Base-by-base conservation (phyloP, 2,797 vertebrate species). In the Pygocentrus nattereri region DNA sequence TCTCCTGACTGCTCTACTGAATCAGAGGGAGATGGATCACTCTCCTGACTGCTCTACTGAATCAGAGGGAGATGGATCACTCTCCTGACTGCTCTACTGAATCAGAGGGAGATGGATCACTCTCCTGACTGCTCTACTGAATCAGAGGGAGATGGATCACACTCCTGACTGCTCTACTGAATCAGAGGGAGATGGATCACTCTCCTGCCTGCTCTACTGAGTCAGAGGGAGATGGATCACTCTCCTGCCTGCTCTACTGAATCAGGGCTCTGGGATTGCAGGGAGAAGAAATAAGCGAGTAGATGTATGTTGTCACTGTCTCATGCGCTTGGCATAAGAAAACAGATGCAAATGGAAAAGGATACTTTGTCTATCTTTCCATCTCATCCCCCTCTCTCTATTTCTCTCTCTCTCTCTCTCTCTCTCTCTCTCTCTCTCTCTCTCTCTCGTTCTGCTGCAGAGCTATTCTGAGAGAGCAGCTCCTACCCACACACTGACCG, bases 381-480 rank as follows among this genome's bases (percentile, higher is more conserved):
- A 44, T 79, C 73, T 79, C 49, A 30, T 27, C 27, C 50, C 61
- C n/a, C 68, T 56, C 52, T 64, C 68, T 27, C 25, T 61, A 13
- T 61, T 30, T 77, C 49, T 81, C 34, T 89, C 59, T 85, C 85
- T 84, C 83, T 80, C 52, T 88, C 70, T 56, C 52, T 64, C 68
- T 27, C 11, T 61, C 16, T 65, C 41, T 78, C 59, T 80, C 69
- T 59, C 30, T 65, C 65, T 64, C 18, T 64, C 21, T 34, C 34
- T 76, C 54, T 81, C 38, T 89, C 64, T 84, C 85, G 83, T 84
- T 82, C 56, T 88, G 87, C 88, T 88, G 88, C 89, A 89, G 80
- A 83, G 89, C 85, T 91, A 87, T 92, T 91, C 87, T 88, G 80
- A 91, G 89, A 87, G 87, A 88, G 88, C 88, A 61, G 75, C 86